A percentile compares a stretch with the other conserved stretches of the same genome.
These are phyloP conservation scores for Dolichallabes microphthalmus DNA, from an alignment of 2,113 vertebrate genomes.

Conservation along the genomic window DNA sequence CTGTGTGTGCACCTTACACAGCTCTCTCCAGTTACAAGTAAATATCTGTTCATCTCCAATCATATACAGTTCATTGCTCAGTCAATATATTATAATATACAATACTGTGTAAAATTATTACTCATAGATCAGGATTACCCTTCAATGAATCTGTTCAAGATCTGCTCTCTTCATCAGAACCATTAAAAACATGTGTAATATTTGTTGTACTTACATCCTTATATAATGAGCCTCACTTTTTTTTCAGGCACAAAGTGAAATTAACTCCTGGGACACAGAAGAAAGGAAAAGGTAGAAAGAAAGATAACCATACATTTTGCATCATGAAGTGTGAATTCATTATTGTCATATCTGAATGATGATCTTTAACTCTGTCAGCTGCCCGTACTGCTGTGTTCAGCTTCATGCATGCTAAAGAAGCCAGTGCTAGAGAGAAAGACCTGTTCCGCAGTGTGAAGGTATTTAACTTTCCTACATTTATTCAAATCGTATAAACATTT, in stretches of 20 bases:
- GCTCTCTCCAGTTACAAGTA: constrained; percentile 90
- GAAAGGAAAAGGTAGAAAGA: constrained; percentile 91
- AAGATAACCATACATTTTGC: background rate
- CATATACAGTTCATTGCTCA: background rate
- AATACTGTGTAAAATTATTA: background rate
- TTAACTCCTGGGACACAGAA: constrained; percentile 94
- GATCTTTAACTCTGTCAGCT: constrained; percentile 69
- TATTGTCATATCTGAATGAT: background rate
- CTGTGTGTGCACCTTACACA: constrained; percentile 90
- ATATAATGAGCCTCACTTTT: background rate
- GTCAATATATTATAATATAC: background rate
- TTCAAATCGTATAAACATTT: constrained; percentile 38
- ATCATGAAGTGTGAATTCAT: background rate
- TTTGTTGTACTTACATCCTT: background rate
- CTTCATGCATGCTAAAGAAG: constrained; percentile 91
- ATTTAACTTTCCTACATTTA: constrained; percentile 27
- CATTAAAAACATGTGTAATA: background rate
- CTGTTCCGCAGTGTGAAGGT: constrained; percentile 96
- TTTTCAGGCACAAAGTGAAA: constrained; percentile 88
- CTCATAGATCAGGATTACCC: background rate
- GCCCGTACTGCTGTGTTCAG: constrained; percentile 90
- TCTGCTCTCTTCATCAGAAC: background rate
- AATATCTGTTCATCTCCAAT: constrained; percentile 49
- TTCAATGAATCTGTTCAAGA: background rate
- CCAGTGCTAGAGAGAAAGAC: constrained; percentile 85